Percentiles rank a stretch among this genome's conserved stretches.
Evolutionary conservation across 92 coral and sea anemone species (phyloP).

Genomic region (Phymanthus crucifer): DNA sequence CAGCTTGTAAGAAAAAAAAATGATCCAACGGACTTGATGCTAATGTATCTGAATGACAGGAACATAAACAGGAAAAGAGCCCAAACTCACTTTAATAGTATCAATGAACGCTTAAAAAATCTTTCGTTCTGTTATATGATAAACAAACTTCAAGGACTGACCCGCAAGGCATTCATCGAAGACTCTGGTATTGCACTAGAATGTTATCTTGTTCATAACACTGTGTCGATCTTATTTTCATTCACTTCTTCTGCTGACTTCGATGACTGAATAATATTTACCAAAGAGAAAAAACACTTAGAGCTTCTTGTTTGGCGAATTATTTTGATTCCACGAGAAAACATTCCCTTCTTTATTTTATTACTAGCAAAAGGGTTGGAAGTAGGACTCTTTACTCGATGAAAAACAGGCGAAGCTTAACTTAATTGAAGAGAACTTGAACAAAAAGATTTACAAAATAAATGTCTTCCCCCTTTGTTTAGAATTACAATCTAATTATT

Average conservation of each 20-base stretch:
- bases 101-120: not conserved
- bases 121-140: not conserved
- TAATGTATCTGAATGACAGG: not conserved
- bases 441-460: not conserved
- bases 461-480: not conserved
- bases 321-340: not conserved
- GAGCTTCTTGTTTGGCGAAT: too few relatives aligned
- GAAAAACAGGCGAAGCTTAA: not conserved
- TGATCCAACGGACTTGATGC: not conserved
- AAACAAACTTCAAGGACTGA: not conserved
- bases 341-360: too few relatives aligned
- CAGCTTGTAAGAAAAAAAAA: not conserved
- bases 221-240: not conserved
- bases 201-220: not conserved
- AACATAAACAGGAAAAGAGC: not conserved
- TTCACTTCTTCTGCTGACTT: not conserved
- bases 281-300: too few relatives aligned
- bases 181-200: not conserved
- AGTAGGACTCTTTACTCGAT: not conserved
- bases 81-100: not conserved
- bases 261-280: not conserved
- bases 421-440: not conserved
- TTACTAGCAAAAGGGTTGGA: not conserved
- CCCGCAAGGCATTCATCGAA: not conserved
- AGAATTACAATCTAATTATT: not conserved